Conservation (phyloP, 2,113 vertebrate genomes). For the Pangasianodon gigas region DNA sequence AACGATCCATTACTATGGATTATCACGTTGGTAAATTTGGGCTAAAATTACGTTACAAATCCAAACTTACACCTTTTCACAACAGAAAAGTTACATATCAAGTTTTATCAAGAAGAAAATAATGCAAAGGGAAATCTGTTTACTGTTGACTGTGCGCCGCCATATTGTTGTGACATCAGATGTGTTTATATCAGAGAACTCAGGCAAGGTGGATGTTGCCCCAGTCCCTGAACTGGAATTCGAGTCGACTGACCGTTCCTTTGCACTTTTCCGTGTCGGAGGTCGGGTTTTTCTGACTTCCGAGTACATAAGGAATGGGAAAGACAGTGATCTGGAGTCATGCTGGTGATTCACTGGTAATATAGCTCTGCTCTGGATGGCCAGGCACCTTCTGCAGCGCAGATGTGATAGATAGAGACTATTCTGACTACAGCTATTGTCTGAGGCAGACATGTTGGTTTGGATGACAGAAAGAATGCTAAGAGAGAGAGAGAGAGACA, state of each 20-base stretch:
- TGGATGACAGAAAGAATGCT: neutral
- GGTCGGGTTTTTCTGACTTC: too few relatives aligned
- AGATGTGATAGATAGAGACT: constrained; percentile 29
- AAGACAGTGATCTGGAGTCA: constrained; percentile 23
- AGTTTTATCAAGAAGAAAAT: too few relatives aligned
- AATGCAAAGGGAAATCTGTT: neutral
- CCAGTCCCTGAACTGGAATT: neutral
- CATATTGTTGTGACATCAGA: neutral
- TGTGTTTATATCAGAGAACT: neutral
- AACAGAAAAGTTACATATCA: too few relatives aligned
- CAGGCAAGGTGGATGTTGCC: neutral
- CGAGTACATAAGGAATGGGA: neutral
- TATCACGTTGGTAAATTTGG: too few relatives aligned
- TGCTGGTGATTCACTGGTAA: constrained; percentile 23
- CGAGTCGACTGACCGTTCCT: neutral
- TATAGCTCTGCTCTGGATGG: neutral
- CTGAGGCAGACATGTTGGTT: neutral
- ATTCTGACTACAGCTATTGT: neutral
- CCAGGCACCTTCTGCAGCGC: constrained; percentile 19
- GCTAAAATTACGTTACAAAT: neutral
- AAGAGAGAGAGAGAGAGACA: neutral
- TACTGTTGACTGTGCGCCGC: neutral
- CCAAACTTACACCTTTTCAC: too few relatives aligned
- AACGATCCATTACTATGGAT: too few relatives aligned
- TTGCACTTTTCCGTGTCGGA: neutral